phyloP scores from a whole-genome alignment of 2,888 invertebrate species.

The Pachycephus smyrnensis region DNA sequence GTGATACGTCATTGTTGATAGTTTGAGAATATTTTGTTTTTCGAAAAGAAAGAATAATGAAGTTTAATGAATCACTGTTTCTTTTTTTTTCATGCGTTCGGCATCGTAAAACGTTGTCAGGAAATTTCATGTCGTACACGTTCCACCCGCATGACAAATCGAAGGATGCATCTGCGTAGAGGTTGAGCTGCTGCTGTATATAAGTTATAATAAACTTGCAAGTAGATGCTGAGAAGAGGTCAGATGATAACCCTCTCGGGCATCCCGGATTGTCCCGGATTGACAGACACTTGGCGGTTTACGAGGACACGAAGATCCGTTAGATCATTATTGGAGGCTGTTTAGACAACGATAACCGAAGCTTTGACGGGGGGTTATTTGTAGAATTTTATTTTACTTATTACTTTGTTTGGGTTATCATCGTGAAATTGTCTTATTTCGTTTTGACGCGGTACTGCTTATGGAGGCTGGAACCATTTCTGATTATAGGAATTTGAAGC shows the following conservation, averaged over 20 bases:
- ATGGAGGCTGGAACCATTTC: not conserved
- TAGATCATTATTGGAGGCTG: not conserved
- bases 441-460: not conserved
- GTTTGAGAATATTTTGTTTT: not conserved
- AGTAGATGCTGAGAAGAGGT: slow-evolving; percentile 34
- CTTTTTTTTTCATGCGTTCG: not conserved
- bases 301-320: not conserved
- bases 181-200: slow-evolving; percentile 9
- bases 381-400: not conserved
- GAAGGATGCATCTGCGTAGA: slow-evolving; percentile 32
- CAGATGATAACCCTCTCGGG: slow-evolving; percentile 44
- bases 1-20: not conserved
- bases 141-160: slow-evolving; percentile 42
- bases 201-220: slow-evolving; percentile 35
- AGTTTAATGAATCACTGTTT: not conserved
- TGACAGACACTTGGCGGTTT: slow-evolving; percentile 2
- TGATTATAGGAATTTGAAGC: not conserved
- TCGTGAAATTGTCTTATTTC: not conserved
- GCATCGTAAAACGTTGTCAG: not conserved
- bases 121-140: slow-evolving; percentile 31
- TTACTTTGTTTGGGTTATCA: not conserved
- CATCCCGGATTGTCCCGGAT: slow-evolving; percentile 29
- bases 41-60: not conserved
- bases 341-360: not conserved
- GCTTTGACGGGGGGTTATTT: not conserved